phyloP scores from a whole-genome alignment of 2,797 vertebrate species.

The Botia almorhae region DNA sequence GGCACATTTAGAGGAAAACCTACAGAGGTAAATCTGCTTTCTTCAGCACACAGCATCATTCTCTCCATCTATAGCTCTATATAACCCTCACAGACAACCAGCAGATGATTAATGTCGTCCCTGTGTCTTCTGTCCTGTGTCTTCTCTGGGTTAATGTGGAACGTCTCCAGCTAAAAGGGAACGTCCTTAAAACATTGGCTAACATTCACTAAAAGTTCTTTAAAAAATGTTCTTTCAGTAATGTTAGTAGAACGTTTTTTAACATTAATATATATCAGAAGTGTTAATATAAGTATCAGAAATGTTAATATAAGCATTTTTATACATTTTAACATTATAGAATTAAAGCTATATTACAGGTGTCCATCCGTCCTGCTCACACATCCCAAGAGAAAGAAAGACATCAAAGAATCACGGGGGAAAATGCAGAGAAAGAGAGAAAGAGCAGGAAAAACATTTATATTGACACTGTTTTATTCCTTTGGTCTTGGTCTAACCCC shows the following conservation, averaged over 20 bases:
- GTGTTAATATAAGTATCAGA: too few relatives aligned
- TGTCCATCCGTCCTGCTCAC: too few relatives aligned
- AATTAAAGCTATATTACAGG: too few relatives aligned
- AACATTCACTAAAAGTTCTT: neutral
- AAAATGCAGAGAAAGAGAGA: neutral
- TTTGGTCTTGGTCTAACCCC: constrained; percentile 25
- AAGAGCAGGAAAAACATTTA: neutral
- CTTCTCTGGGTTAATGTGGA: neutral
- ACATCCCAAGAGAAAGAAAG: constrained; percentile 20
- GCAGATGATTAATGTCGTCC: constrained; percentile 9
- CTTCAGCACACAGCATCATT: constrained; percentile 9
- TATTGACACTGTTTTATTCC: constrained; percentile 50
- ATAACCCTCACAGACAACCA: constrained; percentile 9
- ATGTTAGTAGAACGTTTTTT: too few relatives aligned
- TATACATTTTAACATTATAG: too few relatives aligned
- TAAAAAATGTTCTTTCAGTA: neutral
- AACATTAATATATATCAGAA: too few relatives aligned
- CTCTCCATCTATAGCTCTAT: constrained; percentile 12
- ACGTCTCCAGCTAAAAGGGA: too few relatives aligned
- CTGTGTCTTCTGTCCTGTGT: neutral
- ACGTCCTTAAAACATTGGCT: too few relatives aligned
- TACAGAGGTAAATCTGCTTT: constrained; percentile 28
- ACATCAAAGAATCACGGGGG: neutral
- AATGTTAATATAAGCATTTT: too few relatives aligned
- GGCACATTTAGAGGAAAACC: constrained; percentile 5